Conservation (phyloP, 2,888 invertebrate genomes). For the Apodemia mormo region DNA sequence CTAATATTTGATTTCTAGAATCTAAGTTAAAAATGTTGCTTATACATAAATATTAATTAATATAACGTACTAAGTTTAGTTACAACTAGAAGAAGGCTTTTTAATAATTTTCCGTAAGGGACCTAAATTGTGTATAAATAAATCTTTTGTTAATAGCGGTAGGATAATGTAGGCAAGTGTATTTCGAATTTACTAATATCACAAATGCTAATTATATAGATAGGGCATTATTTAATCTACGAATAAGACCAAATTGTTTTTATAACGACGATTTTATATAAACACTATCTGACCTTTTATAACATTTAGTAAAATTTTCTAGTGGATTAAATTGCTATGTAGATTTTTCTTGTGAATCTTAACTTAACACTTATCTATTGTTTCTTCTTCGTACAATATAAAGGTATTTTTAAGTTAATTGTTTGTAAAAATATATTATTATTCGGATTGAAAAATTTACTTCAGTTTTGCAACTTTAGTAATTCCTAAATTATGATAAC, state of each 20-base stretch:
- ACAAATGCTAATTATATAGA: neutral
- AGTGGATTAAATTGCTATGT: constrained; percentile 33
- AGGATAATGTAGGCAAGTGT: neutral
- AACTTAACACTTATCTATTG: constrained; percentile 25
- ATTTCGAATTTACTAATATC: neutral
- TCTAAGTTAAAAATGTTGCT: neutral
- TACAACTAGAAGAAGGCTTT: neutral
- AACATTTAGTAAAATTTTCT: constrained; percentile 23
- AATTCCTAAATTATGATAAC: neutral
- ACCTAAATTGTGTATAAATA: neutral
- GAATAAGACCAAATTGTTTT: constrained; percentile 23
- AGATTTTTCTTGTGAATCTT: constrained; percentile 28
- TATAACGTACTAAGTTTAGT: neutral
- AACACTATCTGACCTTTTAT: constrained; percentile 23
- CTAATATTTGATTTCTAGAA: neutral
- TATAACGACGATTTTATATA: neutral
- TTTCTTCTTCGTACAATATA: neutral
- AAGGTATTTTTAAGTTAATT: constrained; percentile 14
- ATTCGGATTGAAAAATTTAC: constrained; percentile 7
- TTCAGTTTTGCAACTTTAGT: neutral
- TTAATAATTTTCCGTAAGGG: neutral
- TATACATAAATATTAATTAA: neutral
- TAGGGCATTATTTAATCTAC: constrained; percentile 5
- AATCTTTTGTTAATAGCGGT: neutral
- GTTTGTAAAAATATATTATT: constrained; percentile 1